Evolutionary conservation across 2,113 vertebrate genomes (phyloP).

Genomic region (Onychorhynchus coronatus): DNA sequence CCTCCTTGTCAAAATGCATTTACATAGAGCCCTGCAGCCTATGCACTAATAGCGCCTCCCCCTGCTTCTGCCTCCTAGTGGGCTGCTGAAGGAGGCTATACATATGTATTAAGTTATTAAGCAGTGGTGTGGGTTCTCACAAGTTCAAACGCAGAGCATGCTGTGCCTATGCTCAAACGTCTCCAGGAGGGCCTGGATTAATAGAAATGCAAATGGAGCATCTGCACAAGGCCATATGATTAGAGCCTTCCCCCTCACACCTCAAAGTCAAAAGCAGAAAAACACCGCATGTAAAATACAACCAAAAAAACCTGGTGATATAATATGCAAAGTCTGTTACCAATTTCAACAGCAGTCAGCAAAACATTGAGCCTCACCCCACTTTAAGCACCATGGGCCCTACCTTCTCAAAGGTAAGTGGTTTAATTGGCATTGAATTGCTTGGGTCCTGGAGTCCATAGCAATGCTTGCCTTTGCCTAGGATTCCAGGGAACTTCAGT

Average conservation of each 20-base stretch:
- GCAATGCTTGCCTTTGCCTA: background rate
- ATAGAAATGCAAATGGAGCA: slow-evolving; percentile 85
- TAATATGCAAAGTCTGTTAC: slow-evolving; percentile 80
- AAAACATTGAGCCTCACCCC: slow-evolving; percentile 64
- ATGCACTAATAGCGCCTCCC: slow-evolving; percentile 62
- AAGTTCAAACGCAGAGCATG: slow-evolving; percentile 83
- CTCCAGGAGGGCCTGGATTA: slow-evolving; percentile 84
- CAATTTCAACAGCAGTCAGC: slow-evolving; percentile 78
- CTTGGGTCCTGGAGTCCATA: background rate
- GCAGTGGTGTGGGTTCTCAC: slow-evolving; percentile 81
- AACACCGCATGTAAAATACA: slow-evolving; percentile 79
- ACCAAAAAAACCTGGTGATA: slow-evolving; percentile 76
- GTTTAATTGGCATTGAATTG: slow-evolving; percentile 40
- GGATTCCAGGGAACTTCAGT: background rate
- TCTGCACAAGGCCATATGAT: slow-evolving; percentile 82
- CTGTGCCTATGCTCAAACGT: slow-evolving; percentile 79
- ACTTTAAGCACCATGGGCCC: slow-evolving; percentile 33
- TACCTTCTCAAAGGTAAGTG: slow-evolving; percentile 62
- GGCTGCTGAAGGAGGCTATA: slow-evolving; percentile 79
- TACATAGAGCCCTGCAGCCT: slow-evolving; percentile 65
- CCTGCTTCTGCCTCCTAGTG: slow-evolving; percentile 81
- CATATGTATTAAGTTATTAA: slow-evolving; percentile 86
- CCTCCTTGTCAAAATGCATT: slow-evolving; percentile 63
- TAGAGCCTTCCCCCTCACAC: slow-evolving; percentile 79
- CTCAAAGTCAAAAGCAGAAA: slow-evolving; percentile 82